Evolutionary conservation across 2,113 vertebrate species (phyloP).

Genomic region (Petromus typicus): DNA sequence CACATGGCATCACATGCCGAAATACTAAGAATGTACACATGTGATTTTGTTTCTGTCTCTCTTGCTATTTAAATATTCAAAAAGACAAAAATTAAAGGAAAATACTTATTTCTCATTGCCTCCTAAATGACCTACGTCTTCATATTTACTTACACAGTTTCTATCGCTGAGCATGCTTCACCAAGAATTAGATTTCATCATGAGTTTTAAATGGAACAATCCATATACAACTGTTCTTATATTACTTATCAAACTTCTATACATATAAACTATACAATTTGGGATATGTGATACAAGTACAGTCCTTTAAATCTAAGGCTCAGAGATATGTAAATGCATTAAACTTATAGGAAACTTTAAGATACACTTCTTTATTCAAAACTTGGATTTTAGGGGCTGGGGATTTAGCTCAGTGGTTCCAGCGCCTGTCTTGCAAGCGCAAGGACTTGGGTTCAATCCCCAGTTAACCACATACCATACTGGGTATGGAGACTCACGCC

Average conservation of each 20-base stretch:
- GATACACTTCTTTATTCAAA: not conserved
- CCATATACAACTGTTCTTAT: not conserved
- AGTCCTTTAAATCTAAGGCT: not conserved
- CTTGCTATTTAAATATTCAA: not conserved
- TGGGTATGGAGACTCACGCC: too few relatives aligned
- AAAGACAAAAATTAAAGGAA: not conserved
- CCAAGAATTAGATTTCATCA: not conserved
- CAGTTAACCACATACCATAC: too few relatives aligned
- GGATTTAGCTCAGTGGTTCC: too few relatives aligned
- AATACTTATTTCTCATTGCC: too few relatives aligned
- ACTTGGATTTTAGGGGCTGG: not conserved
- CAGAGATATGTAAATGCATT: not conserved
- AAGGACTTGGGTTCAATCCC: too few relatives aligned
- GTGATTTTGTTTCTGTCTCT: not conserved
- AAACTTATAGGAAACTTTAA: not conserved
- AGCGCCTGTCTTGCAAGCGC: too few relatives aligned
- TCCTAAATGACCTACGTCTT: not conserved
- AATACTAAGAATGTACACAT: too few relatives aligned
- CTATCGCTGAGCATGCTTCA: not conserved
- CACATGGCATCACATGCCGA: too few relatives aligned
- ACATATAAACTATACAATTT: not conserved
- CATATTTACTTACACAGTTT: not conserved
- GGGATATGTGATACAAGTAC: not conserved
- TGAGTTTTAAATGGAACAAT: not conserved
- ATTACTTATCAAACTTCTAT: not conserved